A percentile compares a stretch with the other conserved stretches of the same genome.
Conservation (phyloP, 2,113 vertebrate genomes). For the Carettochelys insculpta region DNA sequence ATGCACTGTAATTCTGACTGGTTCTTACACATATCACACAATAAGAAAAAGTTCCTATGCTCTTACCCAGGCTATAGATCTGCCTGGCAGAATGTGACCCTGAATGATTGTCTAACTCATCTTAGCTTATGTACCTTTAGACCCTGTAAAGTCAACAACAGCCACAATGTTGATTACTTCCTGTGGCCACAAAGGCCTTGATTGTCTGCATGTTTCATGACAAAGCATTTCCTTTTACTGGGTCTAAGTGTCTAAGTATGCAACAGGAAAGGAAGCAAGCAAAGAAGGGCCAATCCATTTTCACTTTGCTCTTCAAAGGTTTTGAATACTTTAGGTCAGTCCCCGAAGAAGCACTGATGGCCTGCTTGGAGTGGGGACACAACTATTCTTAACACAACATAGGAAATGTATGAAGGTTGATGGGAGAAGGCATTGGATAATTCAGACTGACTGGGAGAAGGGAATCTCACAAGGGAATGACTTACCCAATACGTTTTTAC, state of each 20-base stretch:
- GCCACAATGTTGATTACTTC: neutral
- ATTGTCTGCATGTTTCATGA: neutral
- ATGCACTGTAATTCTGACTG: neutral
- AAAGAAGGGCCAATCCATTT: neutral
- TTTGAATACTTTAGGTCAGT: neutral
- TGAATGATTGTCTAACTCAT: neutral
- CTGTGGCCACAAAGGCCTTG: neutral
- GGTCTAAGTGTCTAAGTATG: neutral
- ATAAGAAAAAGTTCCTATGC: neutral
- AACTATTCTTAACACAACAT: neutral
- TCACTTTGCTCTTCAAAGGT: neutral
- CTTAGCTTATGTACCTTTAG: neutral
- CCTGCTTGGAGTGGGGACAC: neutral
- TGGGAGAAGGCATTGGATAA: neutral
- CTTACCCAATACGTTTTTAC: neutral
- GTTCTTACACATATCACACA: neutral
- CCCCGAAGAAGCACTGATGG: neutral
- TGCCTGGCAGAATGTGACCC: neutral
- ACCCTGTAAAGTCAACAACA: neutral
- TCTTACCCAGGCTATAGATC: neutral
- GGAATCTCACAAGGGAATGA: neutral
- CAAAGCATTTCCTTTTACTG: neutral
- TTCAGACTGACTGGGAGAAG: neutral
- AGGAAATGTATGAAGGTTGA: neutral
- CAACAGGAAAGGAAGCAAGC: neutral